Conservation (phyloP, 2,113 vertebrate species). For the Eudyptes chrysolophus region DNA sequence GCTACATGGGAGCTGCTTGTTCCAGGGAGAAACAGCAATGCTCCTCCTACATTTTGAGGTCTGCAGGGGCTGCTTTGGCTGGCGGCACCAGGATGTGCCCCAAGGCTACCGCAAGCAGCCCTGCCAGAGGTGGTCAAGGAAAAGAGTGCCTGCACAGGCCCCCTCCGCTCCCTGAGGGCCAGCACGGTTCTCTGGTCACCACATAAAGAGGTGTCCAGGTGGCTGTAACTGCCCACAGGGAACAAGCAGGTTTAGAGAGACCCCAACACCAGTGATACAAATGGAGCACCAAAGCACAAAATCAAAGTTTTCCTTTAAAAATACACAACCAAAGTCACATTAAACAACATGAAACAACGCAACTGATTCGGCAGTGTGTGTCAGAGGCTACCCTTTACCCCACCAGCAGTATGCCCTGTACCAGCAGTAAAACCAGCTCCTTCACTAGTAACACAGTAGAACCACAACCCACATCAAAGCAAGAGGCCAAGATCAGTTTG, state of each 20-base stretch:
- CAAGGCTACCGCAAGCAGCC: not conserved
- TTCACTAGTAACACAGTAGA: rapidly evolving
- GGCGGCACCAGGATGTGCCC: too few relatives aligned
- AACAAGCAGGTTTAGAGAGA: not conserved
- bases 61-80: not conserved
- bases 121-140: too few relatives aligned
- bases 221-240: rapidly evolving
- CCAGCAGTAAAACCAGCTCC: not conserved
- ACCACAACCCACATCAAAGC: not conserved
- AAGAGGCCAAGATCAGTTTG: not conserved
- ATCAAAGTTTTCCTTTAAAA: not conserved
- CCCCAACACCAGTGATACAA: rapidly evolving
- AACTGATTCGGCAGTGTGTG: rapidly evolving
- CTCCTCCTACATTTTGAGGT: not conserved
- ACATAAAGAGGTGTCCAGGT: rapidly evolving
- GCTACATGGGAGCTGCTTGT: rapidly evolving
- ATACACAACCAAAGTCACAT: not conserved
- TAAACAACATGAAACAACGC: rapidly evolving
- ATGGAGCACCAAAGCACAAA: not conserved
- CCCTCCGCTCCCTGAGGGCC: not conserved
- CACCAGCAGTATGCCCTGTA: not conserved
- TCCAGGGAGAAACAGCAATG: rapidly evolving
- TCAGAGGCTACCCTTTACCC: not conserved
- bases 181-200: rapidly evolving
- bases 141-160: rapidly evolving